Evolutionary conservation across 1,140 invertebrate genomes (phyloP), one percentile per base, ranked within the genome.

Genomic region (Drosophila pectinifera): DNA sequence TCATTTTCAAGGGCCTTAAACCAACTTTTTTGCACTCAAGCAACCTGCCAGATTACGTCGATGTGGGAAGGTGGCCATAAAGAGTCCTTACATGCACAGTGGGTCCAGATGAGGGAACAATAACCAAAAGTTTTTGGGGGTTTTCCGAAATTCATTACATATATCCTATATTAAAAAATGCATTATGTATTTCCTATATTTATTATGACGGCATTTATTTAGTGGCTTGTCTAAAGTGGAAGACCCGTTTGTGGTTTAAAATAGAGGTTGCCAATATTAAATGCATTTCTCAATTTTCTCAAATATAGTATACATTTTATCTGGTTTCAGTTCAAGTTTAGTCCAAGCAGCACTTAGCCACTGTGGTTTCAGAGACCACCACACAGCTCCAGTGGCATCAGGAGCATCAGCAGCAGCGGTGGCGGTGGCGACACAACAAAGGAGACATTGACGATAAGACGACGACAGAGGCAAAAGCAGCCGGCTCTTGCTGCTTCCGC

Each of bases 1-100:
- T 82, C 83, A 88, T 89, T 88, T 88, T 84, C 80, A 84, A 89
- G 85, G 64, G 73, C 77, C 83, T 73, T 70, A 78, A 88, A 88
- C 68, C 76, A 80, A 89, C 64, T 67, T 84, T 86, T 83, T 77
- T 89, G 65, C 80, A 73, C 75, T 78, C 46, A 39, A 67, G 48
- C 62, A 80, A 84, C 80, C 76, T 84, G 80, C 62, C 69, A 57
- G 61, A 42, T 67, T 65, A 65, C 64, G 22, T 43, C 42, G 28
- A 48, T 38, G 39, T 51, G 59, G 46, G 46, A 75, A 80, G 76
- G 67, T 77, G 76, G 54, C 55, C 59, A 59, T 65, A 80, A 84
- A 72, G 61, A 73, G 70, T 45, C 72, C 36, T 49, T 49, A 73
- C 77, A 61, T 88, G 85, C 73, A 88, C 84, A 54, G 73, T 89